Base-by-base conservation (phyloP, 2,113 vertebrate genomes). In the Zosterops borbonicus region DNA sequence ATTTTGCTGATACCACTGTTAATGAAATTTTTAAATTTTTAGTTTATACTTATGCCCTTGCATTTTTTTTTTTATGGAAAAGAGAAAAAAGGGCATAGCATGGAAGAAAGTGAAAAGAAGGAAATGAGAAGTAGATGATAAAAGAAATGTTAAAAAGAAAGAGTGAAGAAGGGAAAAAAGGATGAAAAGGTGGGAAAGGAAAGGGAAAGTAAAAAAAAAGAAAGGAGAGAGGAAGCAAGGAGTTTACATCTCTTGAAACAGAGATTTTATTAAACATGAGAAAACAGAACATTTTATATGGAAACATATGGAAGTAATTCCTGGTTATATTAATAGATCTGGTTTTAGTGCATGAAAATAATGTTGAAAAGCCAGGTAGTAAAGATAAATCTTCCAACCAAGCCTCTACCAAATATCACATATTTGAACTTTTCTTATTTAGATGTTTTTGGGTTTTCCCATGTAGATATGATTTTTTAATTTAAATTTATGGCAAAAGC, bases 221-320 rank as follows among this genome's bases (percentile, higher is more conserved):
- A 21, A 63, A 59, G 11, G 12, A 14, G 81, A 35, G 5, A 14
- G 22, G 18, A 12, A 75, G 17, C 1, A 23, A 53, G 29, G 9
- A 55, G 11, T 78, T 92, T 84, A 35, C 27, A 49, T 75, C 28
- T 71, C 44, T 89, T 92, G 80, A 92, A 87, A 86, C 11, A 76
- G 37, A 39, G 93, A 91, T 70, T 83, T 56, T 89, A 78, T 91
- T 94, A 64, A 81, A 75, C n/a, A 35, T 55, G 60, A 87, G 44
- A 78, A 87, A 14, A 82, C 28, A 49, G 18, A 91, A 33, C 87
- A 70, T 89, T 91, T 94, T 75, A 20, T 79, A 41, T 58, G 15
- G n/a, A 71, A 94, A 71, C 77, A 84, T 37, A 39, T 89, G 77
- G 87, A 95, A 94, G 23, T 71, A 75, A 87, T 91, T 95, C 73